Evolutionary conservation across 2,113 vertebrate species (phyloP).

Genomic region (Thryonomys swinderianus): DNA sequence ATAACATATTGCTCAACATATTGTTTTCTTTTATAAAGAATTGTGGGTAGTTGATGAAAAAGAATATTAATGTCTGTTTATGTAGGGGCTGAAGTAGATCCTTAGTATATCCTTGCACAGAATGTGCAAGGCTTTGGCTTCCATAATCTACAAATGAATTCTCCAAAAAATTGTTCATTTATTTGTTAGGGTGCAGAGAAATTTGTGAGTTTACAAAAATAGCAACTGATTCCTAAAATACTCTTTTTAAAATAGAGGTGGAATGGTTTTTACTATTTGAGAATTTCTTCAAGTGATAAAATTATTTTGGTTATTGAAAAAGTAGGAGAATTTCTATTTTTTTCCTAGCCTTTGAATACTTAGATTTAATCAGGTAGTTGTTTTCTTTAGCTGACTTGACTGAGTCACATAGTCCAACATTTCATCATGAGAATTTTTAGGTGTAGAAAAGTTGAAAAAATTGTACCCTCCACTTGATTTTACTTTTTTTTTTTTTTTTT

Average conservation of each 20-base stretch:
- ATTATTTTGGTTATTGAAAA: slow-evolving; percentile 48
- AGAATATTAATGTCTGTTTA: slow-evolving; percentile 23
- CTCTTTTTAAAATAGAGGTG: not conserved
- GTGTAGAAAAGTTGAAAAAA: not conserved
- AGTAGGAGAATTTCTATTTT: slow-evolving; percentile 7
- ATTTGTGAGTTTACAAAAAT: slow-evolving; percentile 46
- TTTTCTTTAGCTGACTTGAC: not conserved
- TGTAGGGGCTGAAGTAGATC: not conserved
- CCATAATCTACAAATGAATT: not conserved
- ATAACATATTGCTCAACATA: not conserved
- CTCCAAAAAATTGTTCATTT: slow-evolving; percentile 2
- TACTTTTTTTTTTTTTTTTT: too few species aligned
- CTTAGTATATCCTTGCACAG: not conserved
- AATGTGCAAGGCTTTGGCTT: not conserved
- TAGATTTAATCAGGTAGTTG: slow-evolving; percentile 30
- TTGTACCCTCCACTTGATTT: not conserved
- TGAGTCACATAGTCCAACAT: not conserved
- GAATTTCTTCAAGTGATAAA: slow-evolving; percentile 27
- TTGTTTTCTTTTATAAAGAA: slow-evolving; percentile 4
- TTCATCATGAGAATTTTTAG: slow-evolving; percentile 44
- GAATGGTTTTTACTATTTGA: slow-evolving; percentile 44
- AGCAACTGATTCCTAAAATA: not conserved
- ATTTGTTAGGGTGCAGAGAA: slow-evolving; percentile 15
- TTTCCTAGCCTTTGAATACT: slow-evolving; percentile 23
- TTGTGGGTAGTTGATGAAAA: slow-evolving; percentile 30